Evolutionary conservation across 1,140 invertebrate genomes (phyloP).

Genomic region (Zaprionus africanus): DNA sequence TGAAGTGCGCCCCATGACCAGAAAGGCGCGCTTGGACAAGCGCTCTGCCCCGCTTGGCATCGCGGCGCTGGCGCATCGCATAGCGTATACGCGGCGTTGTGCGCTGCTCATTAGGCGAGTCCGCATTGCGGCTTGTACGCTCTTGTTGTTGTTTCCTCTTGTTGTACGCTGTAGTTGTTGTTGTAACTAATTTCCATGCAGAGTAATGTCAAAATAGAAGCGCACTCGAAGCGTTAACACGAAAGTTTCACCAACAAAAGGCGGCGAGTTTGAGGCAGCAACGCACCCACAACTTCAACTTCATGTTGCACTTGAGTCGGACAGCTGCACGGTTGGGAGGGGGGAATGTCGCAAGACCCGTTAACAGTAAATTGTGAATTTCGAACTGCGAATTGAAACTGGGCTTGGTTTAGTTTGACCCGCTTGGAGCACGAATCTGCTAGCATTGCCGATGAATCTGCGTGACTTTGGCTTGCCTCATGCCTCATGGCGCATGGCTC

Average conservation of each 20-base stretch:
- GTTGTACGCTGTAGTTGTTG: slow-evolving; percentile 9
- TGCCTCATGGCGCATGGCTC: slow-evolving; percentile 54
- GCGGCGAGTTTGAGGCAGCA: not conserved
- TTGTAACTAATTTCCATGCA: slow-evolving; percentile 66
- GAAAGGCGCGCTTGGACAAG: slow-evolving; percentile 46
- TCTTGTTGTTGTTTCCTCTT: slow-evolving; percentile 10
- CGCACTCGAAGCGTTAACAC: slow-evolving; percentile 27
- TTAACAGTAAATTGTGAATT: slow-evolving; percentile 4
- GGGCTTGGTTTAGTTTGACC: slow-evolving; percentile 1
- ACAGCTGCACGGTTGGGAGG: slow-evolving; percentile 1
- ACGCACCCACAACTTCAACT: slow-evolving; percentile 51
- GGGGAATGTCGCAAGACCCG: not conserved
- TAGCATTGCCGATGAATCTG: slow-evolving; percentile 47
- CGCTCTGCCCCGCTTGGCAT: slow-evolving; percentile 15
- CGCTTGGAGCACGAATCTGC: slow-evolving; percentile 49
- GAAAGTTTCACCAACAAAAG: slow-evolving; percentile 58
- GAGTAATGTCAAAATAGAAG: slow-evolving; percentile 40
- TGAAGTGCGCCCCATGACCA: slow-evolving; percentile 59
- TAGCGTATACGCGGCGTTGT: slow-evolving; percentile 64
- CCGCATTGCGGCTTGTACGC: slow-evolving; percentile 17
- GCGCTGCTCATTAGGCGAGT: slow-evolving; percentile 71
- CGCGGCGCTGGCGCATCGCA: slow-evolving; percentile 15
- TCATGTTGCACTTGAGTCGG: slow-evolving; percentile 53
- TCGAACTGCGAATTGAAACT: not conserved
- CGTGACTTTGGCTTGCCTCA: slow-evolving; percentile 40